Conservation (phyloP, 2,888 invertebrate species). For the Folsomia candida region DNA sequence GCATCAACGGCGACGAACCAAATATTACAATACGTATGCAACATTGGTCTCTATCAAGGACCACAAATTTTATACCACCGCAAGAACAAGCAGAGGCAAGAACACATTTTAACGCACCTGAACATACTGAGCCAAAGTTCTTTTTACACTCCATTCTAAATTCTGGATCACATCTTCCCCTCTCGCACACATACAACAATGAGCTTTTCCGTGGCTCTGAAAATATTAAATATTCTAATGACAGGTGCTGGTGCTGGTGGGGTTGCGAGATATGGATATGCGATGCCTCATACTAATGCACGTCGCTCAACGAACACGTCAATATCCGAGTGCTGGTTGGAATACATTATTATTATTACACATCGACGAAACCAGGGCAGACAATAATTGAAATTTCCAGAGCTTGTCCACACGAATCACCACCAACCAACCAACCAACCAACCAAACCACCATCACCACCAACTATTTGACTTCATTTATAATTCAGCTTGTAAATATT, state of each 20-base stretch:
- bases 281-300: neutral
- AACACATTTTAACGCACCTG: slow-evolving; percentile 12
- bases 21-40: too few species aligned
- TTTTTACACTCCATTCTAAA: slow-evolving; percentile 7
- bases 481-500: too few species aligned
- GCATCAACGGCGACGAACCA: neutral
- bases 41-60: too few species aligned
- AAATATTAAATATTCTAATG: slow-evolving; percentile 22
- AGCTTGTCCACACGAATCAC: neutral
- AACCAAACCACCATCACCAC: too few species aligned
- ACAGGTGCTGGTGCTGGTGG: neutral
- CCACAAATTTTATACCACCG: neutral
- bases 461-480: too few species aligned
- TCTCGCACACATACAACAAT: neutral
- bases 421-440: too few species aligned
- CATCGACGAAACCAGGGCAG: neutral
- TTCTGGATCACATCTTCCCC: slow-evolving; percentile 14
- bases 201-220: slow-evolving; percentile 14
- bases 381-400: neutral
- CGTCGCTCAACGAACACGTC: neutral
- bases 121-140: neutral
- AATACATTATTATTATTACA: slow-evolving; percentile 12
- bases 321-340: slow-evolving; percentile 7
- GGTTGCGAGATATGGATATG: neutral
- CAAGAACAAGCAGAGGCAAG: neutral